Percentiles rank a stretch among this genome's conserved stretches.
These are phyloP conservation scores for Ophion obscuratus DNA, from an alignment of 2,888 invertebrate genomes.

Conservation along the genomic window DNA sequence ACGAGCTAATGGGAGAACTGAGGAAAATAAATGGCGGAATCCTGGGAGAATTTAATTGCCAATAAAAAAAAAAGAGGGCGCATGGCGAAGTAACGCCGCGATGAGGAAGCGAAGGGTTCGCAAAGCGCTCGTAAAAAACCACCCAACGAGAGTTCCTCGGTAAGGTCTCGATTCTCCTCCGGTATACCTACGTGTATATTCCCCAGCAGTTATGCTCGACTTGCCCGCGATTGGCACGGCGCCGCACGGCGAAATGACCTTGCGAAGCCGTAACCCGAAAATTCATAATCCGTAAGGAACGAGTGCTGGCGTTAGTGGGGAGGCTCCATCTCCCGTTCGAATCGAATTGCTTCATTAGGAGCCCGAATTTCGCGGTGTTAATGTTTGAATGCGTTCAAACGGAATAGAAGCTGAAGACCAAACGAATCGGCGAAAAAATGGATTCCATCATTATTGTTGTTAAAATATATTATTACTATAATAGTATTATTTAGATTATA, in stretches of 20 bases:
- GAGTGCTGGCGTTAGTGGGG: conserved; percentile 28
- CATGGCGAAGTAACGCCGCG: conserved; percentile 38
- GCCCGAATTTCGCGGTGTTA: not conserved
- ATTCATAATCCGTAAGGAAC: conserved; percentile 26
- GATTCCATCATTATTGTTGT: no score
- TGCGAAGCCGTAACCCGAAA: conserved; percentile 32
- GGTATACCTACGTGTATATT: conserved; percentile 16
- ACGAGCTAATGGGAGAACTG: not conserved
- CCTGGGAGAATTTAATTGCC: conserved; percentile 56
- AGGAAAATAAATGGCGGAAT: conserved; percentile 42
- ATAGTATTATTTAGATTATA: no score
- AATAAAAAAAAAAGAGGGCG: conserved; percentile 57
- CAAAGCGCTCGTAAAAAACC: conserved; percentile 61
- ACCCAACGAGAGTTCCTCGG: conserved; percentile 21
- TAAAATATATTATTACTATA: no score
- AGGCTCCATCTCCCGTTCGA: not conserved
- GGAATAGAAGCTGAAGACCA: not conserved
- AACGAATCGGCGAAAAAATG: not conserved
- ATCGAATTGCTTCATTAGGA: conserved; percentile 27
- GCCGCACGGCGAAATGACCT: conserved; percentile 28
- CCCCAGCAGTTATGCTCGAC: conserved; percentile 18
- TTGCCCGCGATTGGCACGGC: conserved; percentile 23
- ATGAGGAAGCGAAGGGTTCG: conserved; percentile 48
- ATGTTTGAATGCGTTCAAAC: not conserved
- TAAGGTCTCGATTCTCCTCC: conserved; percentile 11